These are phyloP conservation scores for Leucoraja erinaceus DNA, from an alignment of 2,113 vertebrate genomes.

Conservation along the genomic window DNA sequence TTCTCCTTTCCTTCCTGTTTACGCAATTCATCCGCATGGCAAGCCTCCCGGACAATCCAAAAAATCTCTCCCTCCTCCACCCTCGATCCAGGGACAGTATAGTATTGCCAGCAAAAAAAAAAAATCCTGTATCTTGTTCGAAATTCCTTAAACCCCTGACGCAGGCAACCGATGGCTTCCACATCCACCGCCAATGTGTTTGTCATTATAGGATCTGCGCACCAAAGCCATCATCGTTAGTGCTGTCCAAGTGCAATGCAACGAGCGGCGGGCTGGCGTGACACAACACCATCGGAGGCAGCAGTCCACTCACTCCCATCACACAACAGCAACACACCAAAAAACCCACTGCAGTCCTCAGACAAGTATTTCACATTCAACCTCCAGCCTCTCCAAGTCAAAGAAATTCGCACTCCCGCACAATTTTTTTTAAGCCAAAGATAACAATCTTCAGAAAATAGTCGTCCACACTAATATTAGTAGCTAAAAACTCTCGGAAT, in stretches of 20 bases:
- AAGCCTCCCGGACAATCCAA: neutral
- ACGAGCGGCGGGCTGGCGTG: neutral
- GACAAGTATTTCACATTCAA: neutral
- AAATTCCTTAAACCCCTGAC: constrained; percentile 57
- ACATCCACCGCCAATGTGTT: constrained; percentile 68
- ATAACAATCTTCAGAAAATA: neutral
- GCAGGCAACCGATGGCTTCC: constrained; percentile 58
- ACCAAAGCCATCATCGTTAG: constrained; percentile 1
- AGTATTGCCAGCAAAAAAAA: constrained; percentile 31
- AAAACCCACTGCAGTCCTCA: neutral
- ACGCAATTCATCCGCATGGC: constrained; percentile 24
- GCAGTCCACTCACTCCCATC: neutral
- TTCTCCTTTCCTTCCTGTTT: constrained; percentile 23
- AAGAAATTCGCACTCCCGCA: neutral
- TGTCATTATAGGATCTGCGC: constrained; percentile 60
- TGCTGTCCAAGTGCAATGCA: neutral
- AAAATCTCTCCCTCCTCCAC: constrained; percentile 20
- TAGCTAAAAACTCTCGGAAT: neutral
- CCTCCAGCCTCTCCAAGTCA: neutral
- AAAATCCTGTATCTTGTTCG: constrained; percentile 40
- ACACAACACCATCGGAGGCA: neutral
- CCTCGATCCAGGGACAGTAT: constrained; percentile 32
- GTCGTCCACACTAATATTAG: neutral
- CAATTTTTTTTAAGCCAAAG: neutral
- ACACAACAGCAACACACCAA: neutral